Evolutionary conservation across 2,888 invertebrate species (phyloP), one percentile per base, ranked within the genome.

Genomic region (Trachelus tabidus): DNA sequence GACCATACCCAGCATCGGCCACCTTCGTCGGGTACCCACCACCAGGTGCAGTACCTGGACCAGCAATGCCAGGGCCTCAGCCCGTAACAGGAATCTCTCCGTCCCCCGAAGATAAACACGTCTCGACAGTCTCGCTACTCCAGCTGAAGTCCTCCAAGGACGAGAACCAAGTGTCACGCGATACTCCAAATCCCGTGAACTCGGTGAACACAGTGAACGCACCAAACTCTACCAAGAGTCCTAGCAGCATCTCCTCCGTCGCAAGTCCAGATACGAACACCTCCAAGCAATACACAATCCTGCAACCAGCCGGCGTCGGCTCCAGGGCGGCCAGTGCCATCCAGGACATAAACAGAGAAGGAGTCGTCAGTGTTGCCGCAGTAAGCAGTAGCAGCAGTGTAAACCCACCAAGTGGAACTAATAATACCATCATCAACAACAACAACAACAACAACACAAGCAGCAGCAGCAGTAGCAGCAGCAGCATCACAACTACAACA

Each of bases 261-360:
- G 86, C 93, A 89, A 87, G 90, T 77, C 90, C 94, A 90, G 85
- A 93, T 89, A 89, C 87, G 86, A 90, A 85, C 87, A 93, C 92
- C 12, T 95, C 95, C 80, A 97, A 97, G 92, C 97, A 97, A 90
- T 97, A 97, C 90, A 97, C 97, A 80, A 97, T 97, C 84, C 93
- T 97, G 82, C 97, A 97, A 91, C 97, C 97, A 1, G 97, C 97
- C 15, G 95, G 95, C 40, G 94, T 94, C 0, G 96, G 96, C 4
- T 96, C 97, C 34, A 94, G 96, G 75, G 96, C 96, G 0, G 96
- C 96, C 75, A 95, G 95, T 69, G 96, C 96, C 34, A 93, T 97
- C 89, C 96, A 97, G 90, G 97, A 97, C 90, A 95, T 94, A 78
- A 93, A 94, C 56, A 92, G 95, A 73, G 95, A 95, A 85, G 95